Percentiles rank a stretch among this genome's conserved stretches.
These are phyloP conservation scores for Chiridota heheva DNA, from an alignment of 35 echinoderm and acorn worm genomes.

Conservation along the genomic window DNA sequence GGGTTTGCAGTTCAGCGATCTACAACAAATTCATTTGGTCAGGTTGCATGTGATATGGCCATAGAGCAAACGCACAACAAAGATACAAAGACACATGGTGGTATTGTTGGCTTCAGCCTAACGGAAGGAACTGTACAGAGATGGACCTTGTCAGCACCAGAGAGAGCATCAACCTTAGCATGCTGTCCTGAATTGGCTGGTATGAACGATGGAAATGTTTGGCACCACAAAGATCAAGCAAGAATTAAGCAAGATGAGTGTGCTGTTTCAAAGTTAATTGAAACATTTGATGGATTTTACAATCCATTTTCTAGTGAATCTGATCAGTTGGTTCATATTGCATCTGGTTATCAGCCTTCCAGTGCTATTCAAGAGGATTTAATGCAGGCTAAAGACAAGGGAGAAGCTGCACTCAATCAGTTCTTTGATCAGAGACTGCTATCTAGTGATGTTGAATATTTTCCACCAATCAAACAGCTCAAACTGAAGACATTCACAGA, in stretches of 20 bases:
- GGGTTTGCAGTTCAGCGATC: slow-evolving; percentile 63
- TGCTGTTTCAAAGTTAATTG: background rate
- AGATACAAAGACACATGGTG: slow-evolving; percentile 55
- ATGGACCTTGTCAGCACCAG: background rate
- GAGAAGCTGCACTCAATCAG: too few relatives aligned
- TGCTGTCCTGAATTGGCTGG: background rate
- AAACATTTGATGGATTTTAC: background rate
- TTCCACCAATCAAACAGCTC: too few relatives aligned
- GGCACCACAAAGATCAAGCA: background rate
- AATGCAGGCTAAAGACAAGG: too few relatives aligned
- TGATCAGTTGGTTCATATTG: background rate
- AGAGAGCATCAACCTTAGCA: background rate
- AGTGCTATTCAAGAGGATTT: too few relatives aligned
- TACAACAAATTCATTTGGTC: slow-evolving; percentile 36
- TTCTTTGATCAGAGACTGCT: too few relatives aligned
- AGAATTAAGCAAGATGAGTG: background rate
- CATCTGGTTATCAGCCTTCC: background rate
- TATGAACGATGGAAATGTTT: background rate
- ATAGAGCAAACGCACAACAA: slow-evolving; percentile 62
- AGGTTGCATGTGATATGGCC: slow-evolving; percentile 41
- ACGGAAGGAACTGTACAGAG: background rate
- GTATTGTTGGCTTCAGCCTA: slow-evolving; percentile 1
- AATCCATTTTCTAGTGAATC: too few relatives aligned
- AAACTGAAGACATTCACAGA: too few relatives aligned
- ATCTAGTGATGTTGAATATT: too few relatives aligned